These are phyloP conservation scores for Drosophila ficusphila DNA, from an alignment of 1,140 invertebrate genomes.

Conservation along the genomic window DNA sequence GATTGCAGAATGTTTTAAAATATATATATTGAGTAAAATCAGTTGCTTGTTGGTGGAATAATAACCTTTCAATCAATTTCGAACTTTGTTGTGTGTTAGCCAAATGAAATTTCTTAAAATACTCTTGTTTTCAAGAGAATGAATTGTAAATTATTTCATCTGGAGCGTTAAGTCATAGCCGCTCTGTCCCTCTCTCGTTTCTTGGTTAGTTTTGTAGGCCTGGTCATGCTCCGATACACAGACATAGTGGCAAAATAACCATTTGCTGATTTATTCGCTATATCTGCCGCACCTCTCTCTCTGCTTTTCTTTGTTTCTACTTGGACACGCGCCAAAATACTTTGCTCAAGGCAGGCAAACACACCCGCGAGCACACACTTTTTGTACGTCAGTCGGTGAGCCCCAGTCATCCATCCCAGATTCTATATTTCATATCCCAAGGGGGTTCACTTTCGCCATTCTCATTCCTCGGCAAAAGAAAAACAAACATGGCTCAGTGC, in stretches of 20 bases:
- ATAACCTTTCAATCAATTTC: too few relatives aligned
- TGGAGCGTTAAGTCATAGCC: not conserved
- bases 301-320: slow-evolving; percentile 36
- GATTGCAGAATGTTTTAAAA: too few relatives aligned
- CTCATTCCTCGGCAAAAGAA: not conserved
- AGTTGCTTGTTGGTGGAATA: too few relatives aligned
- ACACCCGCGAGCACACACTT: slow-evolving; percentile 20
- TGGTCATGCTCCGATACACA: slow-evolving; percentile 3
- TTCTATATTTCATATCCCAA: slow-evolving; percentile 21
- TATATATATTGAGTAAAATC: too few relatives aligned
- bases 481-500: not conserved
- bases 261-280: slow-evolving; percentile 34
- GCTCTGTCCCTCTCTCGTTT: not conserved
- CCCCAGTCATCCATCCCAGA: slow-evolving; percentile 20
- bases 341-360: slow-evolving; percentile 28
- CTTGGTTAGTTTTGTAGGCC: slow-evolving; percentile 15
- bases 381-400: slow-evolving; percentile 20
- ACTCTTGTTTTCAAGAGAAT: not conserved
- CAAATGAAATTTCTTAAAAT: not conserved
- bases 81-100: not conserved
- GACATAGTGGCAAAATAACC: not conserved
- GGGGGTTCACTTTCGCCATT: slow-evolving; percentile 17
- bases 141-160: slow-evolving; percentile 5
- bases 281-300: slow-evolving; percentile 23
- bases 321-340: slow-evolving; percentile 69